These are phyloP conservation scores for Muricea muricata DNA, from an alignment of 92 coral and sea anemone genomes.

Conservation along the genomic window DNA sequence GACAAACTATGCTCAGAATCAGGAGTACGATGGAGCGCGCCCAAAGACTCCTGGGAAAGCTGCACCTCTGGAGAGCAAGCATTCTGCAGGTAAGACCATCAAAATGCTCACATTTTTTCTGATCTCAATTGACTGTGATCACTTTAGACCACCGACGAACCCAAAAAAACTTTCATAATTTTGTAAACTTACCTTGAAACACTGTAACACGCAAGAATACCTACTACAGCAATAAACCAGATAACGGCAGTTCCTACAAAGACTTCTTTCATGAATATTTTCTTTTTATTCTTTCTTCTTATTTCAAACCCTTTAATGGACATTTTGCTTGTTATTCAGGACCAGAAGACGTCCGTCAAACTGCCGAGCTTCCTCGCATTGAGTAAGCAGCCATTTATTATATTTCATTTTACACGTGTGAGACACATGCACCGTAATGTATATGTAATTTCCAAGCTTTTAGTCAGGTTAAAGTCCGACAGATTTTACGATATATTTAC, in stretches of 20 bases:
- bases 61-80: background rate
- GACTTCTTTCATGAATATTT: no score
- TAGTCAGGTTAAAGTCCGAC: background rate
- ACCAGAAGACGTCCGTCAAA: constrained; percentile 13
- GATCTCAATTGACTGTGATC: no score
- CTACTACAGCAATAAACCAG: no score
- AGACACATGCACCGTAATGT: background rate
- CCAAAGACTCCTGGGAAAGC: constrained; percentile 13
- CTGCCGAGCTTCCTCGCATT: constrained; percentile 9
- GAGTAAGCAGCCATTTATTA: background rate
- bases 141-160: no score
- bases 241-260: no score
- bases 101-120: no score
- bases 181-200: no score
- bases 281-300: no score
- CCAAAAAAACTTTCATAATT: no score
- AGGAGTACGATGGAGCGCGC: background rate
- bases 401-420: background rate
- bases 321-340: no score
- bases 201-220: no score
- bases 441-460: background rate
- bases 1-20: background rate
- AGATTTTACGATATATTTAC: no score
- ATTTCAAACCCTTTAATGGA: background rate
- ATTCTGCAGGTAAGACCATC: background rate